phyloP scores from a whole-genome alignment of 2,113 vertebrate genomes.

The Mystacornis crossleyi region DNA sequence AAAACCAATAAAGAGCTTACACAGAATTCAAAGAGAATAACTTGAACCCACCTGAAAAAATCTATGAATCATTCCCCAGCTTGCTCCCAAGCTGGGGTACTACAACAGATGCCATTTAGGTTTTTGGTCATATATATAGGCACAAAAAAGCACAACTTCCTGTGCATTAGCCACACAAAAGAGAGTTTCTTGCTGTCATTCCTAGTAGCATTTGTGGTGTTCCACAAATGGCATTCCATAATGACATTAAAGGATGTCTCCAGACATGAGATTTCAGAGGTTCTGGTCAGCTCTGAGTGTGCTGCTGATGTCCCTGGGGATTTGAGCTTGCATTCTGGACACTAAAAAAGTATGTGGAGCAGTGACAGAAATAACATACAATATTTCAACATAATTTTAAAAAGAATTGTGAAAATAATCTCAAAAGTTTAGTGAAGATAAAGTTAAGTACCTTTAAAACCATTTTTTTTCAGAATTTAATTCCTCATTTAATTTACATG shows the following conservation, averaged over 20 bases:
- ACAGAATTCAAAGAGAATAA: no score
- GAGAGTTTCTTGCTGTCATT: neutral
- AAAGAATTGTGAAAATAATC: neutral
- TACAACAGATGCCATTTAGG: neutral
- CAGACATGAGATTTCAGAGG: neutral
- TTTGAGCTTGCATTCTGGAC: neutral
- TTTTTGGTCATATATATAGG: neutral
- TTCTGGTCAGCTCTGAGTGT: neutral
- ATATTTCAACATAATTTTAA: neutral
- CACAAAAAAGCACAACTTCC: neutral
- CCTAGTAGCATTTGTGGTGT: neutral
- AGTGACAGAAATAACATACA: neutral
- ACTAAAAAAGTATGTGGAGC: neutral
- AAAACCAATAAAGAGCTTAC: no score
- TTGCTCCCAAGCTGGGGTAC: no score
- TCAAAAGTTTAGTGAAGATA: neutral
- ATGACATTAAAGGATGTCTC: neutral
- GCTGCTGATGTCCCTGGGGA: neutral
- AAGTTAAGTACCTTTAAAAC: neutral
- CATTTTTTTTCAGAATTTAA: neutral
- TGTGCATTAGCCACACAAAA: neutral
- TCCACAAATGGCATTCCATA: neutral
- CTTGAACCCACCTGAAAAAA: no score
- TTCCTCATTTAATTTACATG: neutral
- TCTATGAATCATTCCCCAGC: no score